phyloP scores from a whole-genome alignment of 2,113 vertebrate genomes.

The Antechinus stuartii region DNA sequence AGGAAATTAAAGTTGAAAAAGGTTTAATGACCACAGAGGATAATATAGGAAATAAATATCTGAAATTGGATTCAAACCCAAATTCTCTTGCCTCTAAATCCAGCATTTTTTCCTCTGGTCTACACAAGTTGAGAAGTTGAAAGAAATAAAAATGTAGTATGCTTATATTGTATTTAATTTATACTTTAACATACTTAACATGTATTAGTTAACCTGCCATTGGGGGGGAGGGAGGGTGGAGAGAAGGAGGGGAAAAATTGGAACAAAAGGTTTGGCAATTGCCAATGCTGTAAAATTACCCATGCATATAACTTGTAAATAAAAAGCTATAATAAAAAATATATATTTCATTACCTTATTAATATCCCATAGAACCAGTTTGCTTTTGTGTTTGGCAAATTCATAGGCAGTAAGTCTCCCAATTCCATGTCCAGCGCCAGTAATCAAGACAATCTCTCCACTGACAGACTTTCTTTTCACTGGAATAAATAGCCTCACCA shows the following conservation, averaged over 20 bases:
- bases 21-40: not conserved
- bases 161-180: no score
- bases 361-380: constrained; percentile 86
- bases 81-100: not conserved
- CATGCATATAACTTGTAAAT: no score
- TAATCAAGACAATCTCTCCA: constrained; percentile 86
- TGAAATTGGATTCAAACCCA: not conserved
- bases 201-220: no score
- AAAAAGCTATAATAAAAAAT: no score
- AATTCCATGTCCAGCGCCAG: constrained; percentile 82
- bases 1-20: not conserved
- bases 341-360: constrained; percentile 72
- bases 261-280: no score
- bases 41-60: not conserved
- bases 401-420: constrained; percentile 84
- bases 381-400: constrained; percentile 83
- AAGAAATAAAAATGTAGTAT: not conserved
- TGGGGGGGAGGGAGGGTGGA: no score
- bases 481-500: constrained; percentile 83
- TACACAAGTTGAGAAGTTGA: constrained; percentile 10
- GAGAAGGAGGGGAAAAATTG: no score
- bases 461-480: constrained; percentile 81
- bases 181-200: no score
- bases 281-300: no score
- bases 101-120: not conserved